Evolutionary conservation across 2,113 vertebrate genomes (phyloP).

Genomic region (Salminus brasiliensis): DNA sequence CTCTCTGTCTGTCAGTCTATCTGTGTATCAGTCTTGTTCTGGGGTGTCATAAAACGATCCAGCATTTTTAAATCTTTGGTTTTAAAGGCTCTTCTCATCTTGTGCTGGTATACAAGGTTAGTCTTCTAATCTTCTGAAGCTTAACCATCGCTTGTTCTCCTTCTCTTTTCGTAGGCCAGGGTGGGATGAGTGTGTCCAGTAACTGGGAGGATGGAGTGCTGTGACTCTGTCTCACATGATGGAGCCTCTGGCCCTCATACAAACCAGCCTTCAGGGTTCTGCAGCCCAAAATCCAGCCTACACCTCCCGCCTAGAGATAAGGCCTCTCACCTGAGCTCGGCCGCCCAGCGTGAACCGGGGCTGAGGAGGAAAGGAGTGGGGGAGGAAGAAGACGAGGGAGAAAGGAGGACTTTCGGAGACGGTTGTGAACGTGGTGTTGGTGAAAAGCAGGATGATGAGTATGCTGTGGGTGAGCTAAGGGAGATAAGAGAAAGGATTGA

Average conservation of each 20-base stretch:
- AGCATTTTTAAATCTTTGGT: neutral
- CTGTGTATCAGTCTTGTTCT: too few species aligned
- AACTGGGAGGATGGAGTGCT: conserved; percentile 89
- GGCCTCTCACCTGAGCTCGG: conserved; percentile 35
- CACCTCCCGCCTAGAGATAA: conserved; percentile 49
- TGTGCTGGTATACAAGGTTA: neutral
- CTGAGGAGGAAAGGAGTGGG: conserved; percentile 67
- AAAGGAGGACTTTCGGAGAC: conserved; percentile 68
- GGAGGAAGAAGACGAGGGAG: conserved; percentile 78
- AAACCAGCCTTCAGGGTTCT: conserved; percentile 74
- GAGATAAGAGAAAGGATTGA: conserved; percentile 68
- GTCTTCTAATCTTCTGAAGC: neutral
- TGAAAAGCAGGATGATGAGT: conserved; percentile 36
- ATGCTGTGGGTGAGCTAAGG: conserved; percentile 73
- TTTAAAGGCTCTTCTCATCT: neutral
- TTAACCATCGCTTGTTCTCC: neutral
- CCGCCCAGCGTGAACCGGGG: conserved; percentile 54
- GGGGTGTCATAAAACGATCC: neutral
- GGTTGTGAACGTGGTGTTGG: conserved; percentile 55
- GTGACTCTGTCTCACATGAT: conserved; percentile 91
- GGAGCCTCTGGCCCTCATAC: conserved; percentile 75
- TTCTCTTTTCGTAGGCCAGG: conserved; percentile 69
- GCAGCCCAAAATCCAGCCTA: conserved; percentile 69
- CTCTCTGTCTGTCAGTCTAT: conserved; percentile 45
- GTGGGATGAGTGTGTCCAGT: conserved; percentile 86